Base-by-base conservation (phyloP, 64 coral and sea anemone genomes). In the Porites lutea region DNA sequence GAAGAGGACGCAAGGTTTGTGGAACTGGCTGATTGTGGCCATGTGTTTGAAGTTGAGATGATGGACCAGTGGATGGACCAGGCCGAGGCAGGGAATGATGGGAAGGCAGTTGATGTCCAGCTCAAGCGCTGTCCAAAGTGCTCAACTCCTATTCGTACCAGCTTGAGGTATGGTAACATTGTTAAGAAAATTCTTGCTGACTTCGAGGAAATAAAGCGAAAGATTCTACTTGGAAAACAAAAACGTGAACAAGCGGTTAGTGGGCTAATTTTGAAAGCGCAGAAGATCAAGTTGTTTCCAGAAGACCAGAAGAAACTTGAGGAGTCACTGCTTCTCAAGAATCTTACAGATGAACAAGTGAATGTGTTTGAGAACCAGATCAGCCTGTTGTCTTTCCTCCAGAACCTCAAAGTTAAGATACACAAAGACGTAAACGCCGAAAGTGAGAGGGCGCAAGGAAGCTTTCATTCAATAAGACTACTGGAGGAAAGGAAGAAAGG, bases 1-100 rank as follows among this genome's bases (percentile, higher is more conserved):
- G 82, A 94, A 5, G 57, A 75, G 12, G 55, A 94, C 13, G 95
- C 95, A 52, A 60, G 92, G 55, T 97, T 94, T 20, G 65, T 97
- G 13, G 88, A 97, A 52, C 69, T 97, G 11, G 71, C 74, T 0
- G 91, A 93, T 19, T 97, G 95, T 67, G 88, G 87, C 50, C 95
- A 97, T 9, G 50, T 97, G 4, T 70, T 97, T 60, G 95, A 94
- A 71, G 88, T 94, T 11, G 78, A 83, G 20, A 66, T 16, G 18
- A 88, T 97, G 44, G 95, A 97, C 59, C 58, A 87, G 12, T 91
- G 77, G 83, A 97, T 97, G 95, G 92, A 94, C 37, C 78, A 92
- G 69, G 92, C 60, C 5, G 63, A 85, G 78, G 58, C 22, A 72
- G 52, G 54, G 2, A 19, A 60, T 14, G 71, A 90, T 86, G 79